These are phyloP conservation scores for Pycnonotus jocosus DNA, from an alignment of 2,113 vertebrate species.

Conservation along the genomic window DNA sequence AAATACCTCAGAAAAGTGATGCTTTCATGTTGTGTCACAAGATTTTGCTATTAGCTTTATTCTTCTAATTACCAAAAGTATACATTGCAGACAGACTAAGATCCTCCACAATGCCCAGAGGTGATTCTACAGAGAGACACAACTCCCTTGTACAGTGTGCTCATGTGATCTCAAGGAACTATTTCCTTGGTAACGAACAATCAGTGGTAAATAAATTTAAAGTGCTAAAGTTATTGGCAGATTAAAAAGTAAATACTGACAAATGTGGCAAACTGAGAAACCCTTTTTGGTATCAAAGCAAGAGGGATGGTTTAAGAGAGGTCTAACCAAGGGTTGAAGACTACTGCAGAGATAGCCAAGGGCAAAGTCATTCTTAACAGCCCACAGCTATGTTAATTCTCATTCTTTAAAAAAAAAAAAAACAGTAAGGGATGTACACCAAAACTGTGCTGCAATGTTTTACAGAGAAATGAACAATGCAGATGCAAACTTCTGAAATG, in stretches of 20 bases:
- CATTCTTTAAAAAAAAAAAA: not conserved
- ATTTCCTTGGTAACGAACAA: not conserved
- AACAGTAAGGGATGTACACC: not conserved
- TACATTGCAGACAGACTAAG: not conserved
- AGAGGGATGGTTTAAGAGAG: not conserved
- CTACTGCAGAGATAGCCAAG: not conserved
- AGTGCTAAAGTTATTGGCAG: not conserved
- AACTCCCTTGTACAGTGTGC: not conserved
- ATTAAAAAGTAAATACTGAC: conserved; percentile 6
- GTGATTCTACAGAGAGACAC: not conserved
- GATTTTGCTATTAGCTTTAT: not conserved
- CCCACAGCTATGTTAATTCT: not conserved
- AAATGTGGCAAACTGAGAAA: not conserved
- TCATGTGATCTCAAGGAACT: not conserved
- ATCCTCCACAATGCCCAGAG: not conserved
- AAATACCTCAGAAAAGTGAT: not conserved
- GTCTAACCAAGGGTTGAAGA: not conserved
- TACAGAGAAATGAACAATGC: not conserved
- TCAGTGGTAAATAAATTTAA: conserved; percentile 15
- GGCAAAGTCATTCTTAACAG: not conserved
- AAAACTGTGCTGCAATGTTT: not conserved
- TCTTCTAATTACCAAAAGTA: not conserved
- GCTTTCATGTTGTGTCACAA: not conserved
- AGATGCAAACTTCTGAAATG: not conserved
- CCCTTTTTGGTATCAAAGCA: not conserved